Evolutionary conservation across 2,888 invertebrate species (phyloP), one percentile per base, ranked within the genome.

Genomic region (Brenthis hecate): DNA sequence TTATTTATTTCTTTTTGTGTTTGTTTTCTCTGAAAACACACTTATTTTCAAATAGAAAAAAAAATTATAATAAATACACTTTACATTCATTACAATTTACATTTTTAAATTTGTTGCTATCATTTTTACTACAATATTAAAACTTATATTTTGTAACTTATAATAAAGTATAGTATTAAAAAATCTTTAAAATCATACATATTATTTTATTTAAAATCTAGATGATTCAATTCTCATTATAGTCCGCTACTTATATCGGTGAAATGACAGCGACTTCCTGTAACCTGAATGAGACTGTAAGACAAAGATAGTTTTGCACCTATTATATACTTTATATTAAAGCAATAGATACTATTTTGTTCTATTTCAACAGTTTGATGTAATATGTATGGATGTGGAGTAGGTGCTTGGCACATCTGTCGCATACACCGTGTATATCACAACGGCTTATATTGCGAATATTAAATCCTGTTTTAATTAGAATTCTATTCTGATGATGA

Each of bases 191-290:
- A 11, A 13, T 8, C 53, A 13, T 11, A 53, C 13, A 23, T 54
- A 54, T n/a, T 13, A 13, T 13, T 57, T 23, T 28, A 5, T n/a
- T n/a, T 23, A 56, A 71, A 66, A 69, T 60, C 19, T 13, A 66
- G 19, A 56, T 62, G 51, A 69, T 65, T 58, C 65, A 67, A 67
- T 62, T 65, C 57, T 54, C 56, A 66, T 74, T 69, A 32, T 54
- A 66, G 51, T 61, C 48, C 36, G 64, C 55, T 66, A 68, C 65
- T 57, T 69, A 53, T 57, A 65, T 70, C 65, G 63, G 70, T 68
- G 66, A 77, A 76, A 73, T 75, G 75, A 75, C 75, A 73, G 66
- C 71, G 69, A 76, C 76, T 77, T 77, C 77, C 77, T 75, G 76
- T 75, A 65, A 66, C 68, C 66, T 65, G 72, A 71, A 70, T 73